A percentile compares a stretch with the other conserved stretches of the same genome.
These are phyloP conservation scores for Paracanthobrama guichenoti DNA, from an alignment of 2,113 vertebrate species.

Conservation along the genomic window DNA sequence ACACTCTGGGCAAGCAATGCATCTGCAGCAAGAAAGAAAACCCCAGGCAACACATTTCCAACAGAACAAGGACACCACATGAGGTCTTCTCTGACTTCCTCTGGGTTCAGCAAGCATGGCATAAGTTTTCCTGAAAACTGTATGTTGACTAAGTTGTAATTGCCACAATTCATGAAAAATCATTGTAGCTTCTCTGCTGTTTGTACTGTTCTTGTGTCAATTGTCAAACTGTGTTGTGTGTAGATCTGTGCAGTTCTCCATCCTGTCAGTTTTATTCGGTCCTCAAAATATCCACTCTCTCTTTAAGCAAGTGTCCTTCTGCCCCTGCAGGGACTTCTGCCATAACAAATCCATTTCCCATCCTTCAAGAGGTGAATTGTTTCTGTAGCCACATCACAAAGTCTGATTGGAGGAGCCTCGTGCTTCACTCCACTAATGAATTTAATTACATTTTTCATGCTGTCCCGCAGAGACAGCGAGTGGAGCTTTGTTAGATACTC, in stretches of 20 bases:
- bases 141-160: neutral
- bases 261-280: constrained; percentile 28
- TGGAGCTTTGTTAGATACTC: neutral
- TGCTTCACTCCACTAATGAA: constrained; percentile 40
- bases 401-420: constrained; percentile 32
- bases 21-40: constrained; percentile 19
- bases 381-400: neutral
- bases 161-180: neutral
- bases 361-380: constrained; percentile 14
- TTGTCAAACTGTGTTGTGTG: neutral
- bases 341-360: constrained; percentile 29
- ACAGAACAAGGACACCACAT: constrained; percentile 22
- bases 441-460: constrained; percentile 43
- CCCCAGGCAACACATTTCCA: constrained; percentile 24
- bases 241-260: constrained; percentile 3
- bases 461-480: neutral
- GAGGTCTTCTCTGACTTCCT: constrained; percentile 1
- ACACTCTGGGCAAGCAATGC: neutral
- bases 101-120: neutral
- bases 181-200: neutral
- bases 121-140: neutral
- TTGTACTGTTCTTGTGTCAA: neutral
- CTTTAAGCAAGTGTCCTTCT: constrained; percentile 32
- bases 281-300: constrained; percentile 27
- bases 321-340: constrained; percentile 32